Percentiles rank a stretch among this genome's conserved stretches.
Evolutionary conservation across 2,797 vertebrate species (phyloP).

Genomic region (Psittacula echo): DNA sequence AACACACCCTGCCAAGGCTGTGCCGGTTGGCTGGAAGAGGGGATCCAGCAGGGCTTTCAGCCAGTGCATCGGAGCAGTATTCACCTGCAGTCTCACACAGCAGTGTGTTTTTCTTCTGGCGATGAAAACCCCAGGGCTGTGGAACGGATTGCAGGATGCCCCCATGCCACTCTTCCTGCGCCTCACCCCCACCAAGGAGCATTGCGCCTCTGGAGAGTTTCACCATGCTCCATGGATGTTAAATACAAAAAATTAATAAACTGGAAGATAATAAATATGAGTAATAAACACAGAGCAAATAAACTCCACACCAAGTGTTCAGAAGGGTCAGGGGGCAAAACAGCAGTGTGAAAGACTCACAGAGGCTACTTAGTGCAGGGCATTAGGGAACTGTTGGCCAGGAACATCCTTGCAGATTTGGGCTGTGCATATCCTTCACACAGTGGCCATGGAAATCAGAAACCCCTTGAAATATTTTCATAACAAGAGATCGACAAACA

Average conservation of each 20-base stretch:
- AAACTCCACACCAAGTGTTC: not conserved
- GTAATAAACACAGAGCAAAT: not conserved
- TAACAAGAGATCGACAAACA: not conserved
- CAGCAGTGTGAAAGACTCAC: not conserved
- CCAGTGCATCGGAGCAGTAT: not conserved
- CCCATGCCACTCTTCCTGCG: not conserved
- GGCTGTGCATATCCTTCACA: not conserved
- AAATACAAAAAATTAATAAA: not conserved
- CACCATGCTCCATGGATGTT: accelerated
- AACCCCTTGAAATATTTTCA: not conserved
- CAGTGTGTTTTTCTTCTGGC: not conserved
- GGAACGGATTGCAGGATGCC: accelerated
- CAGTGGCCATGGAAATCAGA: not conserved
- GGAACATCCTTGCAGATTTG: not conserved
- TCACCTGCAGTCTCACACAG: not conserved
- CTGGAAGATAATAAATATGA: not conserved
- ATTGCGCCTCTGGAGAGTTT: not conserved
- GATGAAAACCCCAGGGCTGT: not conserved
- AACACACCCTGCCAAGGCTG: accelerated
- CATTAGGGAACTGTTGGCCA: not conserved
- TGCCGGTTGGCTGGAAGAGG: not conserved
- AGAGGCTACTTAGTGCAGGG: not conserved
- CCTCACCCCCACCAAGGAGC: not conserved
- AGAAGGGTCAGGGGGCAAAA: not conserved
- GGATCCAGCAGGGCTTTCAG: accelerated